phyloP scores from a whole-genome alignment of 1,140 invertebrate species.

The Calliopsis andreniformis region DNA sequence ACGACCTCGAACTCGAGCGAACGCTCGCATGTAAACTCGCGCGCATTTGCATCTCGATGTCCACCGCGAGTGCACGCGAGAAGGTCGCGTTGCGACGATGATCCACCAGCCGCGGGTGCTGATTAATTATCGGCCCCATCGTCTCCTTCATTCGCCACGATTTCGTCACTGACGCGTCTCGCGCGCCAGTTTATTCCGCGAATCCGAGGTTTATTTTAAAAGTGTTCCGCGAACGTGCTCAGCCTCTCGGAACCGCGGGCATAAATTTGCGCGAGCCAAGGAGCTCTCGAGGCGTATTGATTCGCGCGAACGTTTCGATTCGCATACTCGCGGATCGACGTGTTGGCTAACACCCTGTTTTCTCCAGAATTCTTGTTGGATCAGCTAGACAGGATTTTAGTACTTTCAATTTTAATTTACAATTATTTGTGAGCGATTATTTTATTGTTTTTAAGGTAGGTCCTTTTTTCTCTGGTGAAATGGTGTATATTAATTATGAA shows the following conservation, averaged over 20 bases:
- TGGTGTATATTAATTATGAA: no score
- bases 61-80: constrained; percentile 21
- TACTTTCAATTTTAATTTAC: not conserved
- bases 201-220: not conserved
- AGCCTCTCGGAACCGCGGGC: not conserved
- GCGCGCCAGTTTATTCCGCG: not conserved
- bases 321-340: no score
- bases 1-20: constrained; percentile 48
- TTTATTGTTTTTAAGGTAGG: no score
- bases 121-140: constrained; percentile 4
- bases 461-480: no score
- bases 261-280: constrained; percentile 14
- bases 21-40: constrained; percentile 50
- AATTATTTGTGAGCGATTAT: no score
- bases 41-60: constrained; percentile 41
- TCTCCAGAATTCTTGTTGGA: no score
- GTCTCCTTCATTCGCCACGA: not conserved
- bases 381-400: no score
- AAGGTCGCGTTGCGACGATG: constrained; percentile 25
- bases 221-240: not conserved
- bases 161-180: constrained; percentile 25
- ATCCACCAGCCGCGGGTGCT: not conserved
- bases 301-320: not conserved
- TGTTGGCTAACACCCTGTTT: no score
- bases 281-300: not conserved